Base-by-base conservation (phyloP, 2,888 invertebrate species). In the Eristalis intricaria region DNA sequence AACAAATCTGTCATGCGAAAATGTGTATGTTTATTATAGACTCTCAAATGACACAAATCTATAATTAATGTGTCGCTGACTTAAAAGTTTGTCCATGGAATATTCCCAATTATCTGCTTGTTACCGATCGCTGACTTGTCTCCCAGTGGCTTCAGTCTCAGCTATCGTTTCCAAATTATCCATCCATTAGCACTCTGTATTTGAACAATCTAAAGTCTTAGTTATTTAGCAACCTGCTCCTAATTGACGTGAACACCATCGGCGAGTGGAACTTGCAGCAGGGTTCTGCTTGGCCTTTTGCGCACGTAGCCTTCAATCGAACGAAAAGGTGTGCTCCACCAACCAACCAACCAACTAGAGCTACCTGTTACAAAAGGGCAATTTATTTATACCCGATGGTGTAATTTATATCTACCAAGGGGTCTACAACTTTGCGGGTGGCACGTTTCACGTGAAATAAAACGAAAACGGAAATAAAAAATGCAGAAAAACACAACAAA, bases 361-460 rank as follows among this genome's bases (percentile, higher is more conserved):
- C 75, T 61, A 84, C 79, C 84, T 84, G 80, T 84, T 84, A 84
- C 75, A 70, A 80, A 66, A 71, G 80, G 75, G 50, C 75, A 75
- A 79, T 63, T 75, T 79, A 84, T 75, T 75, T 75, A 65, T 75
- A 64, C 64, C 22, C 76, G n/a, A 79, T 58, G 61, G 26, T 29
- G 63, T 73, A 84, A 84, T 80, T 84, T 84, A 84, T 84, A 60
- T 50, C 19, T 56, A 50, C 29, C 65, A 66, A 71, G 58, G 75
- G 74, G 74, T 78, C 69, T 78, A 38, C 71, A 71, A 63, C 71
- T 66, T 82, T 29, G 50, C 63, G 77, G 74, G 26, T 68, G 43
- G 13, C 61, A 58, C n/a, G 61, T 63, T 63, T 4, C 4, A 4
- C 5, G 50, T 19, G 50, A 50, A 50, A 50, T 19, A 19, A 43